Evolutionary conservation across 2,797 vertebrate genomes (phyloP).

Genomic region (Tympanoctomys barrerae): DNA sequence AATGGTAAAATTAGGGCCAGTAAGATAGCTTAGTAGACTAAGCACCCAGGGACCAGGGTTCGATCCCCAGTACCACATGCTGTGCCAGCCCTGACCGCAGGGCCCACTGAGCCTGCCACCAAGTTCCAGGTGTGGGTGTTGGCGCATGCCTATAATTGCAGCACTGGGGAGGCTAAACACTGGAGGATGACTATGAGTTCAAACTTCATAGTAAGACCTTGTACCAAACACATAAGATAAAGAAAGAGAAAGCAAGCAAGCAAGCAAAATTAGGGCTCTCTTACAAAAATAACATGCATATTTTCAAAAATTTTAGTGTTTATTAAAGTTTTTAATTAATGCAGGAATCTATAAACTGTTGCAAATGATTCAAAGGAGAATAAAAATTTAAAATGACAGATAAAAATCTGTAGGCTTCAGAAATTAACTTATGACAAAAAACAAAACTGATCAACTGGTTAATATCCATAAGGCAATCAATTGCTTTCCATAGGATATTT

Average conservation of each 20-base stretch:
- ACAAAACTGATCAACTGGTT: constrained; percentile 18
- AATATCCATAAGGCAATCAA: constrained; percentile 45
- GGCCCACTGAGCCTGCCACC: no score
- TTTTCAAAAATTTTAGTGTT: not conserved
- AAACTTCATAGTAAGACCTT: no score
- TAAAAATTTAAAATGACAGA: not conserved
- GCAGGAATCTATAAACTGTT: not conserved
- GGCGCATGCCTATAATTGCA: no score
- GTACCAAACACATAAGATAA: no score
- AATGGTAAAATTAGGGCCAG: not conserved
- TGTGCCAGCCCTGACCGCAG: no score
- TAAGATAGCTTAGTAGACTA: no score
- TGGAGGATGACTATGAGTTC: no score
- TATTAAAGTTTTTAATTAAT: constrained; percentile 13
- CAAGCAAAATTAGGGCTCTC: not conserved
- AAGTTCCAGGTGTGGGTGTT: no score
- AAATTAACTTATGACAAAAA: constrained; percentile 10
- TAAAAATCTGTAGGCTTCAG: not conserved
- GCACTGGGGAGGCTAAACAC: no score
- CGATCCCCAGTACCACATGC: no score
- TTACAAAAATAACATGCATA: not conserved
- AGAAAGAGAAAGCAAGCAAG: no score
- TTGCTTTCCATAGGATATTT: constrained; percentile 33
- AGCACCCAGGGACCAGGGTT: no score
- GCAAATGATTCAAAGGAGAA: not conserved